These are phyloP conservation scores for Tympanoctomys barrerae DNA, from an alignment of 2,797 vertebrate species.

Conservation along the genomic window DNA sequence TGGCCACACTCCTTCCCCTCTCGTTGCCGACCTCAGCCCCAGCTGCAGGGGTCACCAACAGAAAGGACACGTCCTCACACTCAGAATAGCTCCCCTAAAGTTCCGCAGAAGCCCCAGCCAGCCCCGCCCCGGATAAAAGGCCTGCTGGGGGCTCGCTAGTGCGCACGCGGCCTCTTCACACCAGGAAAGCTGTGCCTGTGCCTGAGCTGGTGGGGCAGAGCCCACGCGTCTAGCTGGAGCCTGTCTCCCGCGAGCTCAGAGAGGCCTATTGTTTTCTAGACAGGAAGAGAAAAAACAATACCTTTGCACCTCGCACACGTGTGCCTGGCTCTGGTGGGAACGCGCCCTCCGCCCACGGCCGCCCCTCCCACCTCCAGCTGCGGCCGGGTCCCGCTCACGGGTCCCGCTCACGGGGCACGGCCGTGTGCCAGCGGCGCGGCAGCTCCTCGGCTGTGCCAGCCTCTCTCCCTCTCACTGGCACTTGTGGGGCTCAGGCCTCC, in stretches of 20 bases:
- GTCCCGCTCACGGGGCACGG: neutral
- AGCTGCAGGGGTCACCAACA: neutral
- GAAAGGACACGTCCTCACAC: neutral
- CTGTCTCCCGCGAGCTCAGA: neutral
- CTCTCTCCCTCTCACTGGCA: neutral
- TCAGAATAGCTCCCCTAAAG: neutral
- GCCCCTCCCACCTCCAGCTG: neutral
- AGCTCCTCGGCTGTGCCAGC: neutral
- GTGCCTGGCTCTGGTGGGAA: neutral
- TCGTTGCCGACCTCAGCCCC: neutral
- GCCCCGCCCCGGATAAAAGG: neutral
- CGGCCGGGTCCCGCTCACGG: neutral
- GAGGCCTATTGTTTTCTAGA: neutral
- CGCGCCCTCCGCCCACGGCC: neutral
- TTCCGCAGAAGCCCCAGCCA: neutral
- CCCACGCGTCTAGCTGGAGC: too few relatives aligned
- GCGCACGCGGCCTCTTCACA: neutral
- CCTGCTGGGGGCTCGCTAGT: neutral
- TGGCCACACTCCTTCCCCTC: neutral
- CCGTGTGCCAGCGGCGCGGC: neutral
- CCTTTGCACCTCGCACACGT: neutral
- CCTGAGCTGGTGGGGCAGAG: neutral
- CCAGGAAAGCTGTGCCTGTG: too few relatives aligned
- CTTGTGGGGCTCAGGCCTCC: neutral
- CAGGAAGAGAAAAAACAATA: neutral